Base-by-base conservation (phyloP, 2,113 vertebrate species). In the Podilymbus podiceps region DNA sequence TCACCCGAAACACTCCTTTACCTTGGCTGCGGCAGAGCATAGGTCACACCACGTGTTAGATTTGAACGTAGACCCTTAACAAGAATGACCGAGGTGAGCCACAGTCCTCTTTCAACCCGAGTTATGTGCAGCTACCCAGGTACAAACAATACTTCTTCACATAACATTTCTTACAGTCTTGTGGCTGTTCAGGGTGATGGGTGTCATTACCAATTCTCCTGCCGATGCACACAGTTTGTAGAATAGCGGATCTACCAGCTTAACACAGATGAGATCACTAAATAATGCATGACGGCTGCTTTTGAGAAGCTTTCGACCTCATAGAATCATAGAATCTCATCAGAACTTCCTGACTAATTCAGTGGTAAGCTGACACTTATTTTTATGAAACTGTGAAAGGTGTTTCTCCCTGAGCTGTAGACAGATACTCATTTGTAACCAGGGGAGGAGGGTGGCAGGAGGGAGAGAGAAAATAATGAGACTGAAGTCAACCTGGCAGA, bases 361-460 rank as follows among this genome's bases (percentile, higher is more conserved):
- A 28, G 42, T 6, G 5, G 6, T 72, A 88, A 58, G 33, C 55
- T 95, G 80, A 56, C 0, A 33, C 81, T 89, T 90, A 22, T 85
- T 95, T 94, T 95, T 44, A 72, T 69, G 63, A 31, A 82, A 56
- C 64, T 67, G 33, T 58, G 84, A 53, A 91, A 87, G 80, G 66
- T 95, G 80, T 85, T 94, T 97, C 58, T 95, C n/a, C 73, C 83
- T 64, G 66, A 86, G 76, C 52, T 64, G 73, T 78, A 60, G 73
- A 89, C 66, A 91, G 89, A 87, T 49, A 40, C 55, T 75, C 33
- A 17, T 85, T 93, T 95, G 84, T 94, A 92, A 77, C 31, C 0
- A 1, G 15, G 25, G 52, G 47, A 63, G n/a, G 38, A 92, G 20
- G 17, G 47, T 64, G 44, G 22, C 2, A 0, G 17, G 49, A 59